Conservation (phyloP, 2,113 vertebrate genomes). For the Fregata magnificens region DNA sequence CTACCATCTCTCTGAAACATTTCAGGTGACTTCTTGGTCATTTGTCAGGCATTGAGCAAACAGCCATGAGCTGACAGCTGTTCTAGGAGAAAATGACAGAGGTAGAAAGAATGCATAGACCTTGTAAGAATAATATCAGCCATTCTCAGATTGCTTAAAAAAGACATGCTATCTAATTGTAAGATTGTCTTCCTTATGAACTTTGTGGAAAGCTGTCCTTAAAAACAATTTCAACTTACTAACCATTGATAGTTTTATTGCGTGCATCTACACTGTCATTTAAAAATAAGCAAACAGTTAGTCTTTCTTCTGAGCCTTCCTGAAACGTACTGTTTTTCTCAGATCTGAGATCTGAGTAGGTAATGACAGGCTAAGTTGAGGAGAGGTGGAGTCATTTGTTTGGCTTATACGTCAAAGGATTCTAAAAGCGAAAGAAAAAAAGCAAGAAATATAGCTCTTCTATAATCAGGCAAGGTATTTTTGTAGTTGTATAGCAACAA, state of each 20-base stretch:
- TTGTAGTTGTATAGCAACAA: background rate
- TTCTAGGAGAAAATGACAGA: background rate
- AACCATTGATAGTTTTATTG: background rate
- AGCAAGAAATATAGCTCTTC: background rate
- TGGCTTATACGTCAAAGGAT: background rate
- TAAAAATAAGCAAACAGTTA: background rate
- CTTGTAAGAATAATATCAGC: background rate
- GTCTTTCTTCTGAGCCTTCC: background rate
- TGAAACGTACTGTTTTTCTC: background rate
- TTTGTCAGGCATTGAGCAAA: background rate
- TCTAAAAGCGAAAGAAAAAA: background rate
- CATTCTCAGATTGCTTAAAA: background rate
- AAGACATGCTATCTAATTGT: background rate
- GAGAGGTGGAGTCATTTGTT: background rate
- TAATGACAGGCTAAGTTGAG: background rate
- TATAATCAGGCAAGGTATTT: background rate
- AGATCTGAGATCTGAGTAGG: background rate
- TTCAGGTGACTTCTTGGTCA: background rate
- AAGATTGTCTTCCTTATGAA: background rate
- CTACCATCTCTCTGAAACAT: background rate
- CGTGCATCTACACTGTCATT: background rate
- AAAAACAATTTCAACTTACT: background rate
- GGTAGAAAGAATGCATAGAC: background rate
- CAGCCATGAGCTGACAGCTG: background rate
- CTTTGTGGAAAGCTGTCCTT: background rate